phyloP scores from a whole-genome alignment of 2,888 invertebrate genomes.

The Drosophila hawaiiensis region DNA sequence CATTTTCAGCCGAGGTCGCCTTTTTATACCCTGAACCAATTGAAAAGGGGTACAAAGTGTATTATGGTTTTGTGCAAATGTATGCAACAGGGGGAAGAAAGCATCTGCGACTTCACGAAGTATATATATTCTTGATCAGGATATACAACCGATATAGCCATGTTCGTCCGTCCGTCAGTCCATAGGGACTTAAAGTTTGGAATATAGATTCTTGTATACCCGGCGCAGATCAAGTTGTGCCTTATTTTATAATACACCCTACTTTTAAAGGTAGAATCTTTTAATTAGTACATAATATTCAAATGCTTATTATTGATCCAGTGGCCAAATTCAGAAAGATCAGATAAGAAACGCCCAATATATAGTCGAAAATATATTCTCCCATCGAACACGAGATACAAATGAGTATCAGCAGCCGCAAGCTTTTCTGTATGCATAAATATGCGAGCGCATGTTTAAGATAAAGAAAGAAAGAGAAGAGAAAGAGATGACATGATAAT shows the following conservation, averaged over 20 bases:
- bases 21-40: neutral
- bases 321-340: no score
- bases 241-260: neutral
- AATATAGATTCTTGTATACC: neutral
- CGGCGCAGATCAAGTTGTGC: neutral
- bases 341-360: no score
- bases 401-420: no score
- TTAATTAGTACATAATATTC: no score
- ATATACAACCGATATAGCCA: neutral
- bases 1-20: neutral
- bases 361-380: no score
- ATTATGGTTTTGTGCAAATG: neutral
- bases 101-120: neutral
- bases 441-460: no score
- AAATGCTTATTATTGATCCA: no score
- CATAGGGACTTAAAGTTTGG: neutral
- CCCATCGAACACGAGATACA: no score
- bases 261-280: neutral
- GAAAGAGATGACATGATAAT: no score
- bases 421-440: no score
- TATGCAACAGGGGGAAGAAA: neutral
- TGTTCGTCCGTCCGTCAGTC: neutral
- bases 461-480: no score
- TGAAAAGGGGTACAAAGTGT: neutral
- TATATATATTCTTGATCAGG: neutral